Percentiles rank a stretch among this genome's conserved stretches.
These are phyloP conservation scores for Hydraecia micacea DNA, from an alignment of 2,888 invertebrate species.

Conservation along the genomic window DNA sequence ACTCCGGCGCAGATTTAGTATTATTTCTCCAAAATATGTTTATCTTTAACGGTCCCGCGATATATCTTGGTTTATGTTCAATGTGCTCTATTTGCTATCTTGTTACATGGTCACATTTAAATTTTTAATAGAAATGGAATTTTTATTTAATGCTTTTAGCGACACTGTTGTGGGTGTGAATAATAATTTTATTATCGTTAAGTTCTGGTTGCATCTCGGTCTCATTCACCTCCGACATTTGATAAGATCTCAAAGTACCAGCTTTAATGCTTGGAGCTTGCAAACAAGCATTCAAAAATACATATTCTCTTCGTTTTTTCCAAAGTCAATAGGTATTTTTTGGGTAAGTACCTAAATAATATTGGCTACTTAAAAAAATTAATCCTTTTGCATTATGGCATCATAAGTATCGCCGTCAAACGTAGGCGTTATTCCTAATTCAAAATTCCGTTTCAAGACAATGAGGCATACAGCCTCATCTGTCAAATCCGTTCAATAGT, in stretches of 20 bases:
- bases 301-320: background rate
- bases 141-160: constrained; percentile 42
- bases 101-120: constrained; percentile 55
- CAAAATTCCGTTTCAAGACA: constrained; percentile 75
- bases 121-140: constrained; percentile 45
- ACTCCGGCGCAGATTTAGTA: constrained; percentile 60
- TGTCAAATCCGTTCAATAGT: constrained; percentile 86
- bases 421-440: constrained; percentile 65
- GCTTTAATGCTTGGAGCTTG: background rate
- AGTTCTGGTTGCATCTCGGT: constrained; percentile 36
- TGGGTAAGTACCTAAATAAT: constrained; percentile 17
- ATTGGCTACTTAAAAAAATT: constrained; percentile 11
- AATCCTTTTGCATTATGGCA: constrained; percentile 42
- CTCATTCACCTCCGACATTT: constrained; percentile 50
- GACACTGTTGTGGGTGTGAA: constrained; percentile 31
- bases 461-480: constrained; percentile 78
- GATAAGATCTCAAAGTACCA: constrained; percentile 18
- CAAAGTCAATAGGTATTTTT: background rate
- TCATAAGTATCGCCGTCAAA: constrained; percentile 43
- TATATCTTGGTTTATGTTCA: constrained; percentile 67
- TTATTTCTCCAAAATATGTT: constrained; percentile 67
- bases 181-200: no score
- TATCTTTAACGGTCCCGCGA: constrained; percentile 75
- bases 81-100: constrained; percentile 63
- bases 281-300: background rate